Evolutionary conservation across 2,797 vertebrate genomes (phyloP).

Genomic region (Platalea minor): DNA sequence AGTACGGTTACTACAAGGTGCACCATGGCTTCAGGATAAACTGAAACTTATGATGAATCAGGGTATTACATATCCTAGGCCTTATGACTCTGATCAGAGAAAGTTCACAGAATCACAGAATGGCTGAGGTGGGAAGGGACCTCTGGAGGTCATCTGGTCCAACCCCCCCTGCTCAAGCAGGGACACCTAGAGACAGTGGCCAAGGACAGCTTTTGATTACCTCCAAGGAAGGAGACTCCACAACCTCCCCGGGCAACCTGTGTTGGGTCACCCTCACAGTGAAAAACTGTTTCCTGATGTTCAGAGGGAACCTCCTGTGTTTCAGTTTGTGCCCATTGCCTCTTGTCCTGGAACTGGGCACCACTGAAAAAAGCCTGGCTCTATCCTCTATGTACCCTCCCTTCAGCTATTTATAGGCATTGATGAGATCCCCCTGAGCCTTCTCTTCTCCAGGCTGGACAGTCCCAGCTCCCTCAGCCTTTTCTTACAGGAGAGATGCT

Average conservation of each 20-base stretch:
- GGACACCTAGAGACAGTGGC: rapidly evolving
- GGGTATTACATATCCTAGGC: not conserved
- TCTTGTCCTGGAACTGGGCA: not conserved
- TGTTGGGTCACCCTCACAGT: rapidly evolving
- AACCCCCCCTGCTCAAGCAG: not conserved
- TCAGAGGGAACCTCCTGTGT: not conserved
- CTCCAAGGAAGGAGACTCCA: not conserved
- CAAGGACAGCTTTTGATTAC: not conserved
- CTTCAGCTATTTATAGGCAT: not conserved
- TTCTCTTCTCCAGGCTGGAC: not conserved
- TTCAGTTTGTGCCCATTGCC: not conserved
- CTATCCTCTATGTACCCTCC: not conserved
- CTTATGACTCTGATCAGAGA: not conserved
- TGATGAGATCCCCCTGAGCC: not conserved
- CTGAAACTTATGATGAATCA: not conserved
- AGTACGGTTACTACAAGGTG: not conserved
- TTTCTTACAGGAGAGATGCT: not conserved
- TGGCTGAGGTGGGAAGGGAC: not conserved
- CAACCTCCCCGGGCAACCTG: not conserved
- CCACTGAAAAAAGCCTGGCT: not conserved
- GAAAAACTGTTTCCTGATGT: not conserved
- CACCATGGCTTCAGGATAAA: not conserved
- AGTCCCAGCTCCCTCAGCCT: not conserved
- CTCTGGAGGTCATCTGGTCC: not conserved
- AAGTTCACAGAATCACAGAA: not conserved